These are phyloP conservation scores for Pseudomyrmex flavicornis DNA, from an alignment of 1,140 invertebrate species.

Conservation along the genomic window DNA sequence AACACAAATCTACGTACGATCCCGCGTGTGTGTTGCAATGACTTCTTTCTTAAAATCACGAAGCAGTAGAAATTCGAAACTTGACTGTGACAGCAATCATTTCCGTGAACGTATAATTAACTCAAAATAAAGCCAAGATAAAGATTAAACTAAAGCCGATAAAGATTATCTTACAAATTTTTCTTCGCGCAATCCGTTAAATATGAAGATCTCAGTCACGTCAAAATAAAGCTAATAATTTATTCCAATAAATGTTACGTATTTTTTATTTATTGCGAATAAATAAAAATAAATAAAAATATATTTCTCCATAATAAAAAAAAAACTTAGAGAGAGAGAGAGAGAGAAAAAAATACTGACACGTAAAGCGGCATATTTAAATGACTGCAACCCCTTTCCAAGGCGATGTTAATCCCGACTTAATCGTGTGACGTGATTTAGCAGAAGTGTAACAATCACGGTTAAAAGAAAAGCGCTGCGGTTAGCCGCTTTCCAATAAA, in stretches of 20 bases:
- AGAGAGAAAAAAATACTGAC: background rate
- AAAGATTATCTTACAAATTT: background rate
- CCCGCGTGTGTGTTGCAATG: background rate
- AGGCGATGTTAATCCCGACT: constrained; percentile 17
- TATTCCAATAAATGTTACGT: no score
- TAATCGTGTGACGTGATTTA: constrained; percentile 42
- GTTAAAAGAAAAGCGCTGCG: constrained; percentile 36
- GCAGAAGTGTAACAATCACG: constrained; percentile 32
- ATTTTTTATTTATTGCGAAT: no score
- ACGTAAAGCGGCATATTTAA: constrained; percentile 15
- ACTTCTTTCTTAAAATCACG: constrained; percentile 40
- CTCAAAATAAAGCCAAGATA: background rate
- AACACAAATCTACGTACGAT: constrained; percentile 74
- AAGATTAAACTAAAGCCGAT: background rate
- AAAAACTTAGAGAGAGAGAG: background rate
- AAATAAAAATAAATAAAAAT: no score
- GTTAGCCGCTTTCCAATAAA: constrained; percentile 49
- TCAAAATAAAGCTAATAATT: no score
- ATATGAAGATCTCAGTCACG: no score
- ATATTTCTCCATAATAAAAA: no score
- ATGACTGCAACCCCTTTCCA: background rate
- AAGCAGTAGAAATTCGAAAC: constrained; percentile 10
- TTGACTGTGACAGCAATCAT: constrained; percentile 15
- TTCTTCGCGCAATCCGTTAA: no score
- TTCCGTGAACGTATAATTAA: constrained; percentile 10